Conservation (phyloP, 2,888 invertebrate genomes). For the Hetaerina titia region DNA sequence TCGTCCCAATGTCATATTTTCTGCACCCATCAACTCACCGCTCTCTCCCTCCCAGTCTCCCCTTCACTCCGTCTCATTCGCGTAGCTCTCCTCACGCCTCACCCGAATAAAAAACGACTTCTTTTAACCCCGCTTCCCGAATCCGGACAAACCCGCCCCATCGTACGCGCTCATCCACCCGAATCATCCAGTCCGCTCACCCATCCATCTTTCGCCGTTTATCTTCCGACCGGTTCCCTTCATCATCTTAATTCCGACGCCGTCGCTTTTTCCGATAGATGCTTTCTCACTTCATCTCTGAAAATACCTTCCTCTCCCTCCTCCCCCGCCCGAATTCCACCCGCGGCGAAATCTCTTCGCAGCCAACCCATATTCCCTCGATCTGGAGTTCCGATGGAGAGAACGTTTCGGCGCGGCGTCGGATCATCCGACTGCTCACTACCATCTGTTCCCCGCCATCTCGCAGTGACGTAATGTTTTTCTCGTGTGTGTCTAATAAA, state of each 20-base stretch:
- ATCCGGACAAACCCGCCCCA: not conserved
- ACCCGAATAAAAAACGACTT: not conserved
- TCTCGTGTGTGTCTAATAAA: no score
- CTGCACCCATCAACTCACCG: not conserved
- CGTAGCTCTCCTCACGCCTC: not conserved
- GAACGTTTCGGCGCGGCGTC: no score
- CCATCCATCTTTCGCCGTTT: constrained; percentile 1
- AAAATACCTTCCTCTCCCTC: not conserved
- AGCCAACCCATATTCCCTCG: no score
- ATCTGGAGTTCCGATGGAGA: no score
- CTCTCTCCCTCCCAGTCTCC: not conserved
- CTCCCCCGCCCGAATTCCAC: not conserved
- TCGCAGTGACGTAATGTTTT: no score
- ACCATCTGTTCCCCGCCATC: no score
- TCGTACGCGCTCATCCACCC: not conserved
- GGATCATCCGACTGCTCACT: no score
- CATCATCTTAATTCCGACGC: not conserved
- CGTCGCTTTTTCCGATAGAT: constrained; percentile 14
- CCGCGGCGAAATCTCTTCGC: no score
- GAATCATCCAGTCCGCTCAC: not conserved
- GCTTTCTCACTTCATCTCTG: not conserved
- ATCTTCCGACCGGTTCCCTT: not conserved
- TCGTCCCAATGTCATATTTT: no score
- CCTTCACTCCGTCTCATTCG: not conserved
- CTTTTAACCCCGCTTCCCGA: not conserved